Percentiles rank a stretch among this genome's conserved stretches.
These are phyloP conservation scores for Pantherophis guttatus DNA, from an alignment of 2,113 vertebrate species.

Conservation along the genomic window DNA sequence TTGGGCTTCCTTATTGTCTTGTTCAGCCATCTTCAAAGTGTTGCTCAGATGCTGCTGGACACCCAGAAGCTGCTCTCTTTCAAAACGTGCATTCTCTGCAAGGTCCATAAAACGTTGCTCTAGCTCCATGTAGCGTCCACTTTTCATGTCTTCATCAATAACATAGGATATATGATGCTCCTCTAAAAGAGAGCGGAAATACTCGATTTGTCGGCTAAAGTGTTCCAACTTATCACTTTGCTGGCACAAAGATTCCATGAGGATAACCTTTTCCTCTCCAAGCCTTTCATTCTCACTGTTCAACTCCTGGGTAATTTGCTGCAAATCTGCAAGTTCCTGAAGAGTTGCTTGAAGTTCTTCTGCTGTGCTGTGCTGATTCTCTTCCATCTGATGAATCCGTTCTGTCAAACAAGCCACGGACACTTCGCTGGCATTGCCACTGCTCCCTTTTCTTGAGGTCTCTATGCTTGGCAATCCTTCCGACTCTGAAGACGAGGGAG, in stretches of 20 bases:
- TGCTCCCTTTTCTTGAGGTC: slow-evolving; percentile 84
- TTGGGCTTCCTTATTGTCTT: slow-evolving; percentile 93
- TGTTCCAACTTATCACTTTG: slow-evolving; percentile 90
- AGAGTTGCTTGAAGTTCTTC: slow-evolving; percentile 94
- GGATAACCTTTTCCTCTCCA: slow-evolving; percentile 89
- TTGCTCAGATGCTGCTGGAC: slow-evolving; percentile 96
- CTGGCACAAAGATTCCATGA: slow-evolving; percentile 94
- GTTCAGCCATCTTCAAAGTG: slow-evolving; percentile 93
- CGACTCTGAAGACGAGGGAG: slow-evolving; percentile 86
- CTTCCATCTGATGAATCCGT: slow-evolving; percentile 95
- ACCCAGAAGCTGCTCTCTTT: slow-evolving; percentile 90
- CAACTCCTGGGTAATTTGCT: slow-evolving; percentile 92
- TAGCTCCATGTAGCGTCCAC: slow-evolving; percentile 90
- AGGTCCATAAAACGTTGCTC: slow-evolving; percentile 90
- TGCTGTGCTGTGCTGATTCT: slow-evolving; percentile 92
- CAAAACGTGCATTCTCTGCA: slow-evolving; percentile 87
- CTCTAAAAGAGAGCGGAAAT: slow-evolving; percentile 85
- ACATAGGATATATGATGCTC: slow-evolving; percentile 85
- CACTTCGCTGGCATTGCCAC: slow-evolving; percentile 85
- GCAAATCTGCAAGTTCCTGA: slow-evolving; percentile 90
- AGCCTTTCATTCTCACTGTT: slow-evolving; percentile 94
- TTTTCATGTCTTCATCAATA: slow-evolving; percentile 89
- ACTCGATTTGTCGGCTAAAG: slow-evolving; percentile 87
- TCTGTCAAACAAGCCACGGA: slow-evolving; percentile 92
- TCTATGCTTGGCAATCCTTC: slow-evolving; percentile 84